Evolutionary conservation across 37 sponge, comb jelly and placozoan genomes (phyloP).

Genomic region (Cliona cf. orientalis): DNA sequence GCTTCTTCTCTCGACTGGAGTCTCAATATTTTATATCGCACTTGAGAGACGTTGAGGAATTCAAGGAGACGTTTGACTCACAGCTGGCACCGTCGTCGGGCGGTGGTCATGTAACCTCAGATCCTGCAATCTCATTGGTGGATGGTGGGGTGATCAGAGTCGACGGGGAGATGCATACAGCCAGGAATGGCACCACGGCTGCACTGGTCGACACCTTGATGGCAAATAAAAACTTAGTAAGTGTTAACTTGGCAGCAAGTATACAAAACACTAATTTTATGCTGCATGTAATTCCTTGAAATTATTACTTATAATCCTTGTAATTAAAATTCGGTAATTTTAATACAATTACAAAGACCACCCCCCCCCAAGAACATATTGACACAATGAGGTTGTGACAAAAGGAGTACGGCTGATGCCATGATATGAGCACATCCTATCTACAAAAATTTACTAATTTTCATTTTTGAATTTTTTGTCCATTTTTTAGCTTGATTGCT

Average conservation of each 20-base stretch:
- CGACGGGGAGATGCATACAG: background rate
- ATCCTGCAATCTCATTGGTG: slow-evolving; percentile 7
- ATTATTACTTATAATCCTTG: background rate
- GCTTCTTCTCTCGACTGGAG: slow-evolving; percentile 11
- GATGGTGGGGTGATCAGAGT: background rate
- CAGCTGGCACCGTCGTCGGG: background rate
- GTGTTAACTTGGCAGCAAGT: too few species aligned
- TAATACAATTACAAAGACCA: background rate
- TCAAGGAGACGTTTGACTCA: background rate
- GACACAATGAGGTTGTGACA: too few species aligned
- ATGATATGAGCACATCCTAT: too few species aligned
- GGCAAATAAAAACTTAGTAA: background rate
- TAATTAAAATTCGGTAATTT: background rate
- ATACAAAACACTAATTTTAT: too few species aligned
- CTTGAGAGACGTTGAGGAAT: background rate
- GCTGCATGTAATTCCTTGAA: too few species aligned
- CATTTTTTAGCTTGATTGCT: background rate
- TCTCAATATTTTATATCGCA: background rate
- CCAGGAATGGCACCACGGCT: slow-evolving; percentile 8
- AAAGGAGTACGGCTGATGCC: too few species aligned
- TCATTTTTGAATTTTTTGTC: too few species aligned
- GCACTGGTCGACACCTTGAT: background rate
- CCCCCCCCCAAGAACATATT: slow-evolving; percentile 3
- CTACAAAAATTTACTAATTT: too few species aligned
- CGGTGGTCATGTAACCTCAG: background rate